A percentile compares a stretch with the other conserved stretches of the same genome.
phyloP scores from a whole-genome alignment of 2,888 invertebrate species.

The Eretmocerus hayati region DNA sequence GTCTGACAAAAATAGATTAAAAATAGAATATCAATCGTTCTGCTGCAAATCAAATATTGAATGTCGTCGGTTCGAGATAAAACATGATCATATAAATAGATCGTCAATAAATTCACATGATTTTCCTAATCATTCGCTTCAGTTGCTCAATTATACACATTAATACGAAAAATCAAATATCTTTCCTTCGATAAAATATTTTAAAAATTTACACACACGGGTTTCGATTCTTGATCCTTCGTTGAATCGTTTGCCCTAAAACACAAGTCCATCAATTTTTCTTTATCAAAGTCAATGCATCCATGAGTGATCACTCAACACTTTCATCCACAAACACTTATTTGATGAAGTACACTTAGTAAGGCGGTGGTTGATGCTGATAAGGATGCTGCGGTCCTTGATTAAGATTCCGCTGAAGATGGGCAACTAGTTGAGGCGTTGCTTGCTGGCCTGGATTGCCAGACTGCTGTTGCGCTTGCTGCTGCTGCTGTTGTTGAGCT shows the following conservation, averaged over 20 bases:
- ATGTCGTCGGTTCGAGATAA: too few species aligned
- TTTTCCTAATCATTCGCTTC: too few species aligned
- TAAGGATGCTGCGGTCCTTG: slow-evolving; percentile 50
- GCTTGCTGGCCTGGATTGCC: slow-evolving; percentile 47
- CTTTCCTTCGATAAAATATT: slow-evolving; percentile 16
- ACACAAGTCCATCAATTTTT: slow-evolving; percentile 8
- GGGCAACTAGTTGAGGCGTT: slow-evolving; percentile 59
- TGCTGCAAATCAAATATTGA: too few species aligned
- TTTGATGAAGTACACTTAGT: slow-evolving; percentile 35
- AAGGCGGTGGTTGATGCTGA: slow-evolving; percentile 55
- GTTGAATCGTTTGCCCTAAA: slow-evolving; percentile 1
- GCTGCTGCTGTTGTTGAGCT: slow-evolving; percentile 50
- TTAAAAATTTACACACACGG: slow-evolving; percentile 18
- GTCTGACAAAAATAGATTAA: too few species aligned
- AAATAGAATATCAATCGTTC: too few species aligned
- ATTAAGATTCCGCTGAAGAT: slow-evolving; percentile 58
- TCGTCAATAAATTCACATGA: too few species aligned
- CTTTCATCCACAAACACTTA: slow-evolving; percentile 13
- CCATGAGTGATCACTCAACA: slow-evolving; percentile 14
- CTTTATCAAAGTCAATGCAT: slow-evolving; percentile 7
- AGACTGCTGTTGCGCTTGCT: slow-evolving; percentile 47
- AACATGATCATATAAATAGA: too few species aligned
- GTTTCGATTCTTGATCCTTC: slow-evolving; percentile 3
- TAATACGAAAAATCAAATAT: slow-evolving; percentile 13
- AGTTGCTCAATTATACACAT: slow-evolving; percentile 13